phyloP scores from a whole-genome alignment of 2,888 invertebrate genomes.

The Griposia aprilina region DNA sequence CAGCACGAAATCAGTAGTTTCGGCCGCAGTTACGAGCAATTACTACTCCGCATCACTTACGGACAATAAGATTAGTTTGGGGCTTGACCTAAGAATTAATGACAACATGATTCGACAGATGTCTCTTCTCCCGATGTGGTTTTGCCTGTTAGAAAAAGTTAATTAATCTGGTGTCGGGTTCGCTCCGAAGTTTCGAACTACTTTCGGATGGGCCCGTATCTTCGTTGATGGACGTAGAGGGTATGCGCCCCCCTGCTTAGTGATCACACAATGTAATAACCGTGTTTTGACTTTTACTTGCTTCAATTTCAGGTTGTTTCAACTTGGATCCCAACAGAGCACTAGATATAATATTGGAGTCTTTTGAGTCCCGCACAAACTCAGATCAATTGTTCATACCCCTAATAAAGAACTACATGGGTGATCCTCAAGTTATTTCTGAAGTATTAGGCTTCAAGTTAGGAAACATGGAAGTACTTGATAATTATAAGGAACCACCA shows the following conservation, averaged over 20 bases:
- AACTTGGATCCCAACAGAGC: conserved; percentile 99
- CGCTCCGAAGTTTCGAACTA: background rate
- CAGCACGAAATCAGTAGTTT: background rate
- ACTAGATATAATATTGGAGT: conserved; percentile 98
- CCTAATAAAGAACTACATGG: conserved; percentile 95
- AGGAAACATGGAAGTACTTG: conserved; percentile 91
- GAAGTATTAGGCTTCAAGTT: conserved; percentile 99
- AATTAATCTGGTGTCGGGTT: no score
- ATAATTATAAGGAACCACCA: conserved; percentile 92
- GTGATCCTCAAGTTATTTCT: conserved; percentile 94
- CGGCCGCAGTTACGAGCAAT: background rate
- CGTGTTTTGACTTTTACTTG: background rate
- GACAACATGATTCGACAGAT: background rate
- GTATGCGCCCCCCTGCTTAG: background rate
- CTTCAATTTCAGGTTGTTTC: conserved; percentile 95
- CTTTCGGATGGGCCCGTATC: rapidly evolving
- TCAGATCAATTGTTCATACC: conserved; percentile 96
- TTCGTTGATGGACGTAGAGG: background rate
- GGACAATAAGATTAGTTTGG: background rate
- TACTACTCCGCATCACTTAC: background rate
- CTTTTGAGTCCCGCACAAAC: conserved; percentile 97
- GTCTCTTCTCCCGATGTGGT: background rate
- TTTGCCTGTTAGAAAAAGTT: background rate
- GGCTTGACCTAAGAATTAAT: background rate
- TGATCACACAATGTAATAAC: background rate